Evolutionary conservation across 2,113 vertebrate genomes (phyloP), one percentile per base, ranked within the genome.

Genomic region (Syrrhaptes paradoxus): DNA sequence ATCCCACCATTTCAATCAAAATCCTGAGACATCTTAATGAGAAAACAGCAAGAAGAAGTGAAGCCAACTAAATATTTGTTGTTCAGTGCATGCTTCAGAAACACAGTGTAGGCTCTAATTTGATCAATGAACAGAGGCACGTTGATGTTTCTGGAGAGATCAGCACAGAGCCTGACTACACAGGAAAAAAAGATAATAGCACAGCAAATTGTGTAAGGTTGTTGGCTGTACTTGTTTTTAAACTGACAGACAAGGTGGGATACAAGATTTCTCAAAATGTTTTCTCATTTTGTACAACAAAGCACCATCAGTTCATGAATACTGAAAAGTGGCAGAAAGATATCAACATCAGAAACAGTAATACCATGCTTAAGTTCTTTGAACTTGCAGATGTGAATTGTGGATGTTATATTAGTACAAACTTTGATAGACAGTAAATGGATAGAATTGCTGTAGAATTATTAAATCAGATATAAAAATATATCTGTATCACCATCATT

Each of bases 401-500:
- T 77, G 36, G 83, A 59, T 19, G 17, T 25, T 83, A 14, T 49
- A 76, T 48, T 45, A 51, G 13, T 17, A 75, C 10, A 55, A 80
- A 25, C 13, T 90, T 83, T 85, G 41, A 73, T 10, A 75, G 32
- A 70, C 3, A 58, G 17, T 36, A 80, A 79, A 57, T 67, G 3
- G 17, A 17, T 31, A 75, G n/a, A 88, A 73, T 59, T 81, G 36
- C 21, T 63, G 41, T 13, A 73, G 0, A 36, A 7, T 76, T 87
- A 90, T 88, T 89, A 95, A 94, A 89, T 80, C 54, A 80, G 68
- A 86, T 85, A 79, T 43, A 85, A 88, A 70, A 72, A 73, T 34
- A 43, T 22, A 76, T 70, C 55, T 83, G 20, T 31, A 79, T 76
- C 79, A 45, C n/a, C 6, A 65, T 79, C 32, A 24, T 5, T 57